These are phyloP conservation scores for Blastomussa wellsi DNA, from an alignment of 92 coral and sea anemone species.

Conservation along the genomic window DNA sequence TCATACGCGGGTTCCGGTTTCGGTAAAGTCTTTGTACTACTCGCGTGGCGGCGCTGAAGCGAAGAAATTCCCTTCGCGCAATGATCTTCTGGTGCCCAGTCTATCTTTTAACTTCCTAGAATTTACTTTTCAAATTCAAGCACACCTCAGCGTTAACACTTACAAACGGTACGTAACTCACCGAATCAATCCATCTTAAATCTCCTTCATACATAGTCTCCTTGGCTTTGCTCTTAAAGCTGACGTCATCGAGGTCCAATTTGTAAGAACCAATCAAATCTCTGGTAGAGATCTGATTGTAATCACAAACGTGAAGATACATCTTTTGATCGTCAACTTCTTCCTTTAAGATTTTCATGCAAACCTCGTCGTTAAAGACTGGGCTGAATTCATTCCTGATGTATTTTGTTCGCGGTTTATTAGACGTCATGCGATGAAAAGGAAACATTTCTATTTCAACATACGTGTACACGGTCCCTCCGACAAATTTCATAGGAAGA, in stretches of 20 bases:
- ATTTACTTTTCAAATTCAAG: too few relatives aligned
- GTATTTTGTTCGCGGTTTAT: slow-evolving; percentile 84
- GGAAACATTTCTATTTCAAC: slow-evolving; percentile 95
- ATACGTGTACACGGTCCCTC: slow-evolving; percentile 84
- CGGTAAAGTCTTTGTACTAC: too few relatives aligned
- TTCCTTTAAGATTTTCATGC: slow-evolving; percentile 77
- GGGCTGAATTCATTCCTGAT: slow-evolving; percentile 83
- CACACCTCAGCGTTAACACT: neutral
- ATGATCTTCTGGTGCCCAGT: too few relatives aligned
- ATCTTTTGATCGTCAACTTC: slow-evolving; percentile 91
- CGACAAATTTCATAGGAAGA: slow-evolving; percentile 87
- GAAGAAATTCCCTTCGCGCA: too few relatives aligned
- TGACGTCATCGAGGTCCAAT: slow-evolving; percentile 69
- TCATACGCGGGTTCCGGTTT: too few relatives aligned
- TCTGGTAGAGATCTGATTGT: slow-evolving; percentile 89
- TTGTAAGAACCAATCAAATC: slow-evolving; percentile 92
- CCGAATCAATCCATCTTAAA: slow-evolving; percentile 91
- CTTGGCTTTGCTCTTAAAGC: slow-evolving; percentile 66
- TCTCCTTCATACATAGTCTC: slow-evolving; percentile 64
- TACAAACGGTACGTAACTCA: slow-evolving; percentile 29
- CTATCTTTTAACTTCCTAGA: too few relatives aligned
- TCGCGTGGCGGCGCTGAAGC: too few relatives aligned
- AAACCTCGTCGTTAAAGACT: slow-evolving; percentile 77
- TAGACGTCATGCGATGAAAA: slow-evolving; percentile 77
- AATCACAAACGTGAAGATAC: slow-evolving; percentile 86